Conservation (phyloP, 2,888 invertebrate species). For the Elysia crispata region DNA sequence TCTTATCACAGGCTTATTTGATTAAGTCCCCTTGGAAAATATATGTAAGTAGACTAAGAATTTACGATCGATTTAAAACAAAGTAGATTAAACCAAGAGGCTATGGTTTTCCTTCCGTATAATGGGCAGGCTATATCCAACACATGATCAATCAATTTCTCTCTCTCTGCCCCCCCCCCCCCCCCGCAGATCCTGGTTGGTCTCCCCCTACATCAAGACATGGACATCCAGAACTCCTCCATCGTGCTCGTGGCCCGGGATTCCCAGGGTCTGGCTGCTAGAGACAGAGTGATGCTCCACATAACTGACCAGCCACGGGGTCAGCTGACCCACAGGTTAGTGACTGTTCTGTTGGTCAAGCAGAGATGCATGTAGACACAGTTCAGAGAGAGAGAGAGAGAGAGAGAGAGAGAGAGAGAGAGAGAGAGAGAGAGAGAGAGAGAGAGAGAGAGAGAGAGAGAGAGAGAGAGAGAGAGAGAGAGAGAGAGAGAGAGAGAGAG, state of each 20-base stretch:
- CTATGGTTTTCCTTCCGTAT: not conserved
- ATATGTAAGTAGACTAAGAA: no score
- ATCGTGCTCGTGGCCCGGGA: conserved; percentile 56
- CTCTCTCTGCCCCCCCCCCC: not conserved
- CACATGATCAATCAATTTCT: not conserved
- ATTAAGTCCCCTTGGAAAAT: no score
- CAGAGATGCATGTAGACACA: no score
- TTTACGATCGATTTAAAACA: no score
- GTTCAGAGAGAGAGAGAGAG: not conserved
- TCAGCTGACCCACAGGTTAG: conserved; percentile 52
- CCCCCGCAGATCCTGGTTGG: conserved; percentile 61
- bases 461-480: no score
- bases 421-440: not conserved
- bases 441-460: not conserved
- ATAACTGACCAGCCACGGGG: conserved; percentile 48
- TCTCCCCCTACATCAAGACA: conserved; percentile 58
- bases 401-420: no score
- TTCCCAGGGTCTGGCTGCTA: conserved; percentile 49
- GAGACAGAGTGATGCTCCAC: conserved; percentile 52
- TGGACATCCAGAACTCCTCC: conserved; percentile 49
- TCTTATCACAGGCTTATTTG: no score
- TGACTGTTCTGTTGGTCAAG: not conserved
- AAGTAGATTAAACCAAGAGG: no score
- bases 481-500: no score
- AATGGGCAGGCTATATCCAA: no score